Evolutionary conservation across 2,113 vertebrate genomes (phyloP), one percentile per base, ranked within the genome.

Genomic region (Lepidothrix coronata): DNA sequence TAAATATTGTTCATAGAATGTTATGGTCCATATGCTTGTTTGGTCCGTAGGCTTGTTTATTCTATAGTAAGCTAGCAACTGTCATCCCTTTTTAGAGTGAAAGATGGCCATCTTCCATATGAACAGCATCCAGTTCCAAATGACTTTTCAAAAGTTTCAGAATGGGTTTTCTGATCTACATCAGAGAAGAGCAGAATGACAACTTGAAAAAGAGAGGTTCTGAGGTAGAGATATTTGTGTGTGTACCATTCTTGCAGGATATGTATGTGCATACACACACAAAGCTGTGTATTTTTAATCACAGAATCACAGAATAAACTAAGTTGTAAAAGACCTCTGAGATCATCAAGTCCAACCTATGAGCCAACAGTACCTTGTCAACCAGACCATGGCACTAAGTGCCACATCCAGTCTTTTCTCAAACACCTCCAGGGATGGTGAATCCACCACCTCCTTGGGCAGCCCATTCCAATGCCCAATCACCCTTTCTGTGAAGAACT

Each of bases 231-330:
- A 25, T 49, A 27, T 3, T 27, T 74, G 9, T 71, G 8, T 71
- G 8, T 3, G 0, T 39, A 21, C 14, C 16, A 4, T 35, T 71
- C 18, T 51, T 85, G 9, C 4, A 57, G 0, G 1, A 43, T 59
- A 65, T 3, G 9, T 35, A 55, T n/a, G 24, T 27, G 31, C 12
- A 39, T 22, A 31, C 14, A 14, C 20, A 52, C 9, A 31, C 2
- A 13, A 58, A 71, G 3, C 5, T 30, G 1, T 39, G 5, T 23
- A n/a, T 44, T 85, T 74, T 72, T 63, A 82, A 33, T 20, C 31
- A 55, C 54, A 13, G 55, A 58, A 59, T 59, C 58, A 35, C 14
- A 59, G n/a, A 35, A 59, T 24, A 23, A 59, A 17, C 23, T 7
- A 16, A 9, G 23, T 37, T 37, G 15, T 35, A 61, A 37, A 61